Percentiles rank a stretch among this genome's conserved stretches.
phyloP scores from a whole-genome alignment of 2,113 vertebrate genomes.

The Vombatus ursinus region DNA sequence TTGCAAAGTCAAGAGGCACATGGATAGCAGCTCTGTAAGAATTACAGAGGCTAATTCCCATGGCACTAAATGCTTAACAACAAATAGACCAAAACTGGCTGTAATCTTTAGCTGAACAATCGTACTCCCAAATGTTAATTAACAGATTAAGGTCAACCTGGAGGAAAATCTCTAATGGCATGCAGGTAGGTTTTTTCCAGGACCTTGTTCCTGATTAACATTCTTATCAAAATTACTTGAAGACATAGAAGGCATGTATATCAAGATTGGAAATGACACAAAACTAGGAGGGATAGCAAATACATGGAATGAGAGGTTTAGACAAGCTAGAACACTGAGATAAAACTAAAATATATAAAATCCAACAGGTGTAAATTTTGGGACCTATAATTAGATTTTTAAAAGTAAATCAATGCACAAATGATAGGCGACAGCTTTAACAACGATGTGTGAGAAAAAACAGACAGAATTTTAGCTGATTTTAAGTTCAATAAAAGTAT shows the following conservation, averaged over 20 bases:
- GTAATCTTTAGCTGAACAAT: not conserved
- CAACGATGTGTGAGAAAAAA: not conserved
- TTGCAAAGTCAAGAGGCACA: not conserved
- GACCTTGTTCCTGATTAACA: not conserved
- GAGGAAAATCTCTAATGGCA: not conserved
- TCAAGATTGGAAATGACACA: not conserved
- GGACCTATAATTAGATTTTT: not conserved
- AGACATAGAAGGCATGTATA: not conserved
- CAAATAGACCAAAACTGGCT: not conserved
- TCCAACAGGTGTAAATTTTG: not conserved
- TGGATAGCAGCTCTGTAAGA: not conserved
- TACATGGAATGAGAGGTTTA: not conserved
- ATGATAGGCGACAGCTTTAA: not conserved
- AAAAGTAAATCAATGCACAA: not conserved
- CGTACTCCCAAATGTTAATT: not conserved
- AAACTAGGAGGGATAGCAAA: not conserved
- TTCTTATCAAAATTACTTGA: not conserved
- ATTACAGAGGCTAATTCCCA: not conserved
- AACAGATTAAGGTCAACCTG: not conserved
- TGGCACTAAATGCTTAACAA: not conserved
- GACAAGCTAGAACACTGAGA: not conserved
- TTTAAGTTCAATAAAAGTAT: not conserved
- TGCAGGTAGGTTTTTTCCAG: not conserved
- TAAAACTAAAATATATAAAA: not conserved
- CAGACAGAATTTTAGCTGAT: not conserved